Conservation (phyloP, 53 echinoderm and acorn worm genomes). For the Holothuria leucospilota region DNA sequence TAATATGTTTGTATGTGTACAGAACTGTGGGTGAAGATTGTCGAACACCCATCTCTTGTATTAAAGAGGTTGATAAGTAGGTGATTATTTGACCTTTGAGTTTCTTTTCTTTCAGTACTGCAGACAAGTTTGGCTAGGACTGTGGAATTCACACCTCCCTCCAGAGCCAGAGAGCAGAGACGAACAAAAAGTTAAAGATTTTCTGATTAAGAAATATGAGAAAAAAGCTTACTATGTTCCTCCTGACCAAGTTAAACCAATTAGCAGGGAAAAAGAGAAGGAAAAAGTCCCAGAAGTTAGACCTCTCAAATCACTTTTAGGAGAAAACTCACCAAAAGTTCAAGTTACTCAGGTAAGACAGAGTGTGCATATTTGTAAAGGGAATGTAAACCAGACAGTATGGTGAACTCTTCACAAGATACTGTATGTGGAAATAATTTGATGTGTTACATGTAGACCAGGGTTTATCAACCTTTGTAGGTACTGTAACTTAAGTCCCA, state of each 20-base stretch:
- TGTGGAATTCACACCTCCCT: conserved; percentile 75
- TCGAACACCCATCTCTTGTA: too few relatives aligned
- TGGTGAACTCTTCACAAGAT: too few relatives aligned
- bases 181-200: conserved; percentile 91
- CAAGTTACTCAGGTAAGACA: conserved; percentile 58
- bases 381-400: too few relatives aligned
- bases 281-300: conserved; percentile 73
- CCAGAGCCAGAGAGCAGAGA: conserved; percentile 88
- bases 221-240: conserved; percentile 92
- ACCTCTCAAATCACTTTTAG: conserved; percentile 75
- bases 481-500: too few relatives aligned
- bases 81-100: not conserved
- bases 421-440: too few relatives aligned
- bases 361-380: too few relatives aligned
- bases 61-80: too few relatives aligned
- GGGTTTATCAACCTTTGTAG: too few relatives aligned
- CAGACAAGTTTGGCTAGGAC: conserved; percentile 84
- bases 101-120: conserved; percentile 68
- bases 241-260: conserved; percentile 75
- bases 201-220: conserved; percentile 96
- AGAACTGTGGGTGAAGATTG: too few relatives aligned
- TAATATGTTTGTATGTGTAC: too few relatives aligned
- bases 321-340: conserved; percentile 57
- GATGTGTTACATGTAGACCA: too few relatives aligned
- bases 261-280: conserved; percentile 57